Evolutionary conservation across 1,140 invertebrate species (phyloP).

Genomic region (Diuraphis noxia): DNA sequence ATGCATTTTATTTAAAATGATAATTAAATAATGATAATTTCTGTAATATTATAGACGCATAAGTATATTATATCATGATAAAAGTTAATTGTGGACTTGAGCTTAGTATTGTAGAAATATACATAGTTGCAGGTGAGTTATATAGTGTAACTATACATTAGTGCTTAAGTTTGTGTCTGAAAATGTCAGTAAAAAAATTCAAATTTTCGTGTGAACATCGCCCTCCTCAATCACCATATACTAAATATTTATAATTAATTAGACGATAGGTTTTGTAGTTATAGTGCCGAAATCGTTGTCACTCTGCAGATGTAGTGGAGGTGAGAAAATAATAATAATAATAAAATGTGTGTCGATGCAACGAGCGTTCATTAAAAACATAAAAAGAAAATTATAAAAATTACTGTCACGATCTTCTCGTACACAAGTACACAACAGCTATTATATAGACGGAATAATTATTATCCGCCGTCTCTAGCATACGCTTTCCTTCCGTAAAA

Average conservation of each 20-base stretch:
- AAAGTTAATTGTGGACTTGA: not conserved
- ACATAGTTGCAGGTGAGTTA: not conserved
- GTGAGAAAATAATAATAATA: not conserved
- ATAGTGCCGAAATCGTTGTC: not conserved
- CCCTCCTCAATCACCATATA: not conserved
- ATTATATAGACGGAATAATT: constrained; percentile 1
- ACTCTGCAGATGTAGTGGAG: too few species aligned
- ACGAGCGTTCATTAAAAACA: not conserved
- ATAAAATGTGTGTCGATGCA: not conserved
- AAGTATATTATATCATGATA: not conserved
- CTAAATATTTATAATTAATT: not conserved
- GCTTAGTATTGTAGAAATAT: too few species aligned
- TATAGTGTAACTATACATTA: not conserved
- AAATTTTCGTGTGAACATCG: not conserved
- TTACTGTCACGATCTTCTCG: not conserved
- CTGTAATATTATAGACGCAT: not conserved
- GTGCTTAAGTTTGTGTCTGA: not conserved
- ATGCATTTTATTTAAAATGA: not conserved
- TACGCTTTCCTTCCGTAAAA: not conserved
- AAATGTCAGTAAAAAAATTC: not conserved
- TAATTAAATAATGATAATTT: not conserved
- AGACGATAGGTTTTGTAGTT: not conserved
- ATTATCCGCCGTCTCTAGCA: not conserved
- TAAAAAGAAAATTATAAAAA: not conserved
- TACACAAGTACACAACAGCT: not conserved